Evolutionary conservation across 2,888 invertebrate genomes (phyloP).

Genomic region (Torymus texanus): DNA sequence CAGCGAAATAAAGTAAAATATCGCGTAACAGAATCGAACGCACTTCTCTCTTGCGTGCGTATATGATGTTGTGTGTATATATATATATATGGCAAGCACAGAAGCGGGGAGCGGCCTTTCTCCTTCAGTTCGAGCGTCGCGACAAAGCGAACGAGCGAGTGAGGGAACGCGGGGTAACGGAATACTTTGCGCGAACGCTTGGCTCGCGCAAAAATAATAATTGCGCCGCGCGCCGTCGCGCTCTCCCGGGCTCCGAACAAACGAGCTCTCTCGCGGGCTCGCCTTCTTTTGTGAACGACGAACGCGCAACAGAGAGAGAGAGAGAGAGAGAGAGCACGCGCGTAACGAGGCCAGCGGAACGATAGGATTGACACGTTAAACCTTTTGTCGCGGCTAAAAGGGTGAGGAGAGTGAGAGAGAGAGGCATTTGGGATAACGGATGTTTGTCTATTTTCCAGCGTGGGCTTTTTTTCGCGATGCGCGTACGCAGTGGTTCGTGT

Average conservation of each 20-base stretch:
- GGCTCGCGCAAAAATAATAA: conserved; percentile 50
- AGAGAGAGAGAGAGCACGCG: conserved; percentile 41
- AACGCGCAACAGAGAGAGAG: neutral
- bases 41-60: too few relatives aligned
- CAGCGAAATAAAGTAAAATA: too few relatives aligned
- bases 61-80: too few relatives aligned
- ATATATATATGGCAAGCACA: too few relatives aligned
- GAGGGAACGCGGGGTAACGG: neutral
- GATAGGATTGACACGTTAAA: conserved; percentile 44
- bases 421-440: conserved; percentile 46
- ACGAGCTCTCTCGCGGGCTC: too few relatives aligned
- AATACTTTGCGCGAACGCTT: conserved; percentile 15
- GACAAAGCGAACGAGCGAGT: conserved; percentile 28
- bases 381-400: conserved; percentile 36
- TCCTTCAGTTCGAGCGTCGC: neutral
- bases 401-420: conserved; percentile 8
- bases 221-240: conserved; percentile 28
- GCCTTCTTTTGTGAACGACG: too few relatives aligned
- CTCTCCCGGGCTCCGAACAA: conserved; percentile 19
- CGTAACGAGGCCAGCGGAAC: conserved; percentile 47
- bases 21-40: too few relatives aligned
- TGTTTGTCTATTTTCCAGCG: conserved; percentile 35
- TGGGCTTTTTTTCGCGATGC: neutral
- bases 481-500: neutral
- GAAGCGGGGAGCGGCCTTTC: neutral